Conservation (phyloP, 2,888 invertebrate species). For the Lithosia quadra region DNA sequence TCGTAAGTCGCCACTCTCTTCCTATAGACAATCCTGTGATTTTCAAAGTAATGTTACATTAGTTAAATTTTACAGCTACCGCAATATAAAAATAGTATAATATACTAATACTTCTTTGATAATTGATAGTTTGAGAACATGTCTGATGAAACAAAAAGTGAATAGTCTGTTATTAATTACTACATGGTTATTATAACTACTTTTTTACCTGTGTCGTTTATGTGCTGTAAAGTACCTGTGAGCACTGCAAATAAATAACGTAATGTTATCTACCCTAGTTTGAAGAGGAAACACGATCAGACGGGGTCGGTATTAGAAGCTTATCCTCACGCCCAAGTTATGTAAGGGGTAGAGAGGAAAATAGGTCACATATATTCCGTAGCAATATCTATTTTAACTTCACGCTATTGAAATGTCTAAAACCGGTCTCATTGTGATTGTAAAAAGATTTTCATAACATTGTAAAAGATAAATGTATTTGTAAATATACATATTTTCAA, state of each 20-base stretch:
- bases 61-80: neutral
- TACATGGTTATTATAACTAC: neutral
- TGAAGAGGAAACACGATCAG: slow-evolving; percentile 4
- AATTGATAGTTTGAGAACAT: neutral
- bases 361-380: slow-evolving; percentile 17
- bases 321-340: slow-evolving; percentile 18
- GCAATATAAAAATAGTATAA: neutral
- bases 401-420: neutral
- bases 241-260: neutral
- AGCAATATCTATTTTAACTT: neutral
- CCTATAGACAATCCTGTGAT: too few species aligned
- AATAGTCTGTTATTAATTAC: neutral
- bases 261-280: slow-evolving; percentile 2
- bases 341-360: neutral
- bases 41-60: neutral
- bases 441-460: neutral
- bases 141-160: neutral
- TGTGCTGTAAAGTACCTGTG: neutral
- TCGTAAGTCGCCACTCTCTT: too few species aligned
- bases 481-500: neutral
- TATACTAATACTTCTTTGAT: neutral
- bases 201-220: neutral
- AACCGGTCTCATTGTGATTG: neutral
- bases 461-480: neutral
- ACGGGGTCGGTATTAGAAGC: neutral